Conservation (phyloP, 2,797 vertebrate genomes). For the Thalassophryne amazonica region DNA sequence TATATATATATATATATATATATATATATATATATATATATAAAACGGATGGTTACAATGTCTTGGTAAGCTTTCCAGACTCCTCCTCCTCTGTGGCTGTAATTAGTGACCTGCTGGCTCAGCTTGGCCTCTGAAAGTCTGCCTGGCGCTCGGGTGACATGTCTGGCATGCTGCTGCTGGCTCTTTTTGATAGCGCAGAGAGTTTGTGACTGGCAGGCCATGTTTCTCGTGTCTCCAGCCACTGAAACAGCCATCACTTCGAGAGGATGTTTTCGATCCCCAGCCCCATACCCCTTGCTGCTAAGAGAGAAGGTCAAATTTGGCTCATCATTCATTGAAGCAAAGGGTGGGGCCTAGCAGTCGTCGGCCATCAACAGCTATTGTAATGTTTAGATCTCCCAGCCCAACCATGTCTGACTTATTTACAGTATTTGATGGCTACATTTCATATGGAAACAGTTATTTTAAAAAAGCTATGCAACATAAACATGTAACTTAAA, state of each 20-base stretch:
- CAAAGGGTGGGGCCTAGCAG: slow-evolving; percentile 70
- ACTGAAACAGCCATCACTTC: slow-evolving; percentile 78
- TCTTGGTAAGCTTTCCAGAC: no score
- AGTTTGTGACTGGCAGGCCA: slow-evolving; percentile 70
- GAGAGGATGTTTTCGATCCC: slow-evolving; percentile 81
- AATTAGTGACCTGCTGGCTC: slow-evolving; percentile 39
- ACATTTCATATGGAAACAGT: not conserved
- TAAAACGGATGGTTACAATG: no score
- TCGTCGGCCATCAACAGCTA: slow-evolving; percentile 69
- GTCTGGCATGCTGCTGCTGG: slow-evolving; percentile 73
- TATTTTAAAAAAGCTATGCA: no score
- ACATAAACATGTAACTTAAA: no score
- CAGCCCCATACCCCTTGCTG: slow-evolving; percentile 32
- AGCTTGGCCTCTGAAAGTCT: slow-evolving; percentile 70
- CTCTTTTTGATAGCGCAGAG: slow-evolving; percentile 71
- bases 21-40: no score
- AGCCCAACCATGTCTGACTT: slow-evolving; percentile 23
- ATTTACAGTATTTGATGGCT: slow-evolving; percentile 2
- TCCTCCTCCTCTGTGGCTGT: slow-evolving; percentile 12
- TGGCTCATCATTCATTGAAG: slow-evolving; percentile 81
- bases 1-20: no score
- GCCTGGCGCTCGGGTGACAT: slow-evolving; percentile 73
- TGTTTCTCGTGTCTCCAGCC: slow-evolving; percentile 73
- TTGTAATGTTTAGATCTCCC: slow-evolving; percentile 55
- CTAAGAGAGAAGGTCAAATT: slow-evolving; percentile 81